Conservation (phyloP, 2,888 invertebrate species). For the Ophonus ardosiacus region DNA sequence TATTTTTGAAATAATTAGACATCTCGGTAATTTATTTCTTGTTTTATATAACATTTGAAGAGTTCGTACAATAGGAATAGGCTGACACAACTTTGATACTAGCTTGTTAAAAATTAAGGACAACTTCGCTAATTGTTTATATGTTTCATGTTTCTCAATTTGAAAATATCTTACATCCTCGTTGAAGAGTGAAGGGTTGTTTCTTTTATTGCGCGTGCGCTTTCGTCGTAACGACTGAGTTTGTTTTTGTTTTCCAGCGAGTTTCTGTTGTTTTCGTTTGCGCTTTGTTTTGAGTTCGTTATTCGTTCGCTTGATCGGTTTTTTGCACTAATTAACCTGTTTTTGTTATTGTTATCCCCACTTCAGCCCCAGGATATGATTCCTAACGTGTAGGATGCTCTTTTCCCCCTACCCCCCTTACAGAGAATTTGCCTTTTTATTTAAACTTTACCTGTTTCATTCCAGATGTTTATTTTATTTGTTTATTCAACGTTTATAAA, state of each 20-base stretch:
- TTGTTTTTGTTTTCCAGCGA: constrained; percentile 57
- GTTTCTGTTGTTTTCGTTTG: constrained; percentile 56
- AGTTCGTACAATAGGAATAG: too few relatives aligned
- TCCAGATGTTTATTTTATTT: constrained; percentile 24
- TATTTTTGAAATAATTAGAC: too few relatives aligned
- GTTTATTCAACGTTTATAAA: neutral
- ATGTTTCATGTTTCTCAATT: neutral
- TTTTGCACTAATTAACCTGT: constrained; percentile 61
- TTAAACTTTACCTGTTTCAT: neutral
- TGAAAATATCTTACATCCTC: neutral
- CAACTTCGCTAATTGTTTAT: neutral
- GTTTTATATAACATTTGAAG: too few relatives aligned
- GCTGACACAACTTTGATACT: neutral
- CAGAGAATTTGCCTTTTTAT: constrained; percentile 14
- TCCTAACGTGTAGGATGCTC: constrained; percentile 7
- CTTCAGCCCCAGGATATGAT: constrained; percentile 25
- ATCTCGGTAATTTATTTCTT: too few relatives aligned
- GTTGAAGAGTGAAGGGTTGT: neutral
- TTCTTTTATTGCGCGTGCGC: constrained; percentile 44
- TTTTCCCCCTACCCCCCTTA: too few relatives aligned
- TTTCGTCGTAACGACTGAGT: constrained; percentile 28
- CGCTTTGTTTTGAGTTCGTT: constrained; percentile 54
- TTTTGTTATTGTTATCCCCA: constrained; percentile 56
- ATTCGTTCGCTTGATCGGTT: constrained; percentile 58
- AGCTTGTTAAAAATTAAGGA: neutral